Conservation (phyloP, 2,888 invertebrate species). For the Athalia cordata region DNA sequence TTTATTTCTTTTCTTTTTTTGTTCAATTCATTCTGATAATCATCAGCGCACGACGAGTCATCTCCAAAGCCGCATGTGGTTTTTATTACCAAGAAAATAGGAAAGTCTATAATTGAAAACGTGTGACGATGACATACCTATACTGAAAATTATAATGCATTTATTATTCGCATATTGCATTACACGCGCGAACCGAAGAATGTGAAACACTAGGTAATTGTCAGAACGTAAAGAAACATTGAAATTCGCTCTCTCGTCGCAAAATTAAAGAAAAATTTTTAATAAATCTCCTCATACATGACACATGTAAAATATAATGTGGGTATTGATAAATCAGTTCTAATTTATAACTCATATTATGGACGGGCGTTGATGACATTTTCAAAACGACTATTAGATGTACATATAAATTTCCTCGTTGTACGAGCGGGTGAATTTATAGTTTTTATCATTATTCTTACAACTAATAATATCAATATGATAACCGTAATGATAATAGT, state of each 20-base stretch:
- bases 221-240: background rate
- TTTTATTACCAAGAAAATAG: background rate
- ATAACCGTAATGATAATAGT: too few species aligned
- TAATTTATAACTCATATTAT: background rate
- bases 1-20: slow-evolving; percentile 15
- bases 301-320: too few species aligned
- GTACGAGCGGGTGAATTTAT: background rate
- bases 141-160: too few species aligned
- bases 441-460: too few species aligned
- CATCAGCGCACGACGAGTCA: slow-evolving; percentile 15
- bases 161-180: too few species aligned
- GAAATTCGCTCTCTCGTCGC: background rate
- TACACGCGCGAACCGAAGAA: background rate
- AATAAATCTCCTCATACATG: background rate
- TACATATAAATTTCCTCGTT: background rate
- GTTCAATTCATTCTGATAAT: background rate
- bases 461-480: too few species aligned
- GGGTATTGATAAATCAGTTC: too few species aligned
- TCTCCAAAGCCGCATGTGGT: background rate
- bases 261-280: background rate
- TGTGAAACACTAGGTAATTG: background rate
- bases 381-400: background rate
- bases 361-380: slow-evolving; percentile 11
- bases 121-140: too few species aligned
- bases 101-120: too few species aligned